Base-by-base conservation (phyloP, 2,888 invertebrate genomes). In the Drosophila anceps region DNA sequence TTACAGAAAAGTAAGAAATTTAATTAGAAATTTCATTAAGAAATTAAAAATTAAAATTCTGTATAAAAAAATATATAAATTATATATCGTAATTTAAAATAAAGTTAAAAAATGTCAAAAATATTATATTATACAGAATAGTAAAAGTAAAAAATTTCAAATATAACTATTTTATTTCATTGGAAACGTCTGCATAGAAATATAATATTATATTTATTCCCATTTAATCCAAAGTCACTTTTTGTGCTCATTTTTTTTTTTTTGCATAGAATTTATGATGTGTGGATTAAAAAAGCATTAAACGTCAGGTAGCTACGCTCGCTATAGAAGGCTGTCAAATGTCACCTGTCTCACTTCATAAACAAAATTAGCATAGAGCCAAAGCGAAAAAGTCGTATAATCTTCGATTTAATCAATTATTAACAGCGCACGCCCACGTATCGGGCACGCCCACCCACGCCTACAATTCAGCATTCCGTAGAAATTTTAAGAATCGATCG, bases 401-500 rank as follows among this genome's bases (percentile, higher is more conserved):
- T 66, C 79, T 57, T 10, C 44, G 66, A 71, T 68, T 62, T 76
- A 62, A 27, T 15, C 75, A 62, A 68, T 65, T 65, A 75, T 64
- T 64, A 71, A 33, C 62, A 60, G 54, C 48, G 54, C 48, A 67
- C 67, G 61, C 75, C 79, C 54, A 46, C 68, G 31, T 63, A 63
- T 58, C 43, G 44, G 69, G 13, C 27, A 72, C 69, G 48, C 73
- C 77, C 53, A 73, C 84, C 75, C 50, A 73, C 86, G 46, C 73
- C 60, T 51, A 37, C 55, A 41, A 68, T 35, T 62, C 65, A 66
- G 66, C 69, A 69, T 46, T 15, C 39, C 29, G 15, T 63, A 24
- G 73, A 84, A 68, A 84, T 68, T 79, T 71, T 69, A 58, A 81
- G 79, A 82, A 75, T 57, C 80, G 63, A 87, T 84, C 78, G 71